Evolutionary conservation across 2,113 vertebrate genomes (phyloP), one percentile per base, ranked within the genome.

Genomic region (Galbula dea): DNA sequence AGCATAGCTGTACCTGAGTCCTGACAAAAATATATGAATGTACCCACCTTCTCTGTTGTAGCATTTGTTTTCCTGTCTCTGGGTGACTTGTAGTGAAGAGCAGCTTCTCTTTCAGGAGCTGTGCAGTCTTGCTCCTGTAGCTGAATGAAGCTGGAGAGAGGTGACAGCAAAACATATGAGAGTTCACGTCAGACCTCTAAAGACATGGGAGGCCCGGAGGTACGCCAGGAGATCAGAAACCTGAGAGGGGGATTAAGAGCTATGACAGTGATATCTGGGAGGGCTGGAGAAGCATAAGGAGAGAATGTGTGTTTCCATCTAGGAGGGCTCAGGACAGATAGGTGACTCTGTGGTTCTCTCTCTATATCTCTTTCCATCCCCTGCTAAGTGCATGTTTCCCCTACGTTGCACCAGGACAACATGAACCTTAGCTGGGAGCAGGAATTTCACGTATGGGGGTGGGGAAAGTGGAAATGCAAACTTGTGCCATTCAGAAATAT

Each of bases 361-460:
- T 21, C 19, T 4, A 0, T 21, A 15, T 12, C 45, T 37, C 45
- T 37, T 66, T 51, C 49, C 10, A 34, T 17, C 11, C 17, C 27
- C 21, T 62, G 20, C 19, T 30, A 27, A 11, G 11, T 27, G 3
- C 0, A 0, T 5, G 4, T 57, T 55, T 32, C 22, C 55, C 17
- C 3, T 55, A 3, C 6, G 0, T 18, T 39, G n/a, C 49, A 23
- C 7, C 59, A 37, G 52, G 79, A 72, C 26, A 36, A 32, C 15
- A 30, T 9, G 7, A 68, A 74, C 29, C 54, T 66, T 45, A 55
- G 20, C 2, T 52, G 39, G 15, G 59, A 74, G 49, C n/a, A 39
- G 27, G 45, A 69, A 24, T 39, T 51, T 65, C 15, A 66, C 57
- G 4, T 4, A 4, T 3, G 11, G 2, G 2, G 0, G n/a, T n/a